These are phyloP conservation scores for Poecilia picta DNA, from an alignment of 2,797 vertebrate species.

Conservation along the genomic window DNA sequence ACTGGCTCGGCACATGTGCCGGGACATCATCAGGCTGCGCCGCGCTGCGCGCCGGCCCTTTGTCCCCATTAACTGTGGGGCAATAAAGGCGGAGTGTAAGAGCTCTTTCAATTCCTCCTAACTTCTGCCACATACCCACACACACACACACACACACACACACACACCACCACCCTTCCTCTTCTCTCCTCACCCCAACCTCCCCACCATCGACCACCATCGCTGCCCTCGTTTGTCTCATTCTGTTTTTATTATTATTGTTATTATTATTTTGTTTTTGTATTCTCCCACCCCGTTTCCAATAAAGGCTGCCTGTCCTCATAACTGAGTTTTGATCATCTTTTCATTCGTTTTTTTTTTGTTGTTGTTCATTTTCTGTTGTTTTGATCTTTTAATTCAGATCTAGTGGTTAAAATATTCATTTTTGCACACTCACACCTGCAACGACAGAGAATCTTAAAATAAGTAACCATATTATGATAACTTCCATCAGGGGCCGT, in stretches of 20 bases:
- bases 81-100: constrained; percentile 99
- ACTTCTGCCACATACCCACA: constrained; percentile 78
- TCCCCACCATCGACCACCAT: constrained; percentile 66
- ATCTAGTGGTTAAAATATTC: constrained; percentile 24
- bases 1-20: constrained; percentile 97
- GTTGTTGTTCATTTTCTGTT: constrained; percentile 33
- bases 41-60: constrained; percentile 96
- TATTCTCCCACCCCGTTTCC: constrained; percentile 85
- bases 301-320: constrained; percentile 99
- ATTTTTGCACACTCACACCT: constrained; percentile 1
- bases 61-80: constrained; percentile 99
- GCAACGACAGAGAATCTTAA: constrained; percentile 23
- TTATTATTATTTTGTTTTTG: constrained; percentile 89
- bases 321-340: constrained; percentile 86
- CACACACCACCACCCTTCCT: constrained; percentile 48
- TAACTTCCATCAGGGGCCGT: constrained; percentile 31
- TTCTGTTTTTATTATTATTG: constrained; percentile 85
- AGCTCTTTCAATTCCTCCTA: constrained; percentile 99
- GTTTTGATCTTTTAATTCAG: constrained; percentile 16
- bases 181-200: constrained; percentile 57
- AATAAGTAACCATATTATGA: constrained; percentile 38
- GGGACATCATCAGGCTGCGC: constrained; percentile 95
- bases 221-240: constrained; percentile 76
- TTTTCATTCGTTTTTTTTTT: constrained; percentile 73
- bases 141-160: constrained; percentile 30